Base-by-base conservation (phyloP, 2,797 vertebrate species). In the Halcyon leucocephala region DNA sequence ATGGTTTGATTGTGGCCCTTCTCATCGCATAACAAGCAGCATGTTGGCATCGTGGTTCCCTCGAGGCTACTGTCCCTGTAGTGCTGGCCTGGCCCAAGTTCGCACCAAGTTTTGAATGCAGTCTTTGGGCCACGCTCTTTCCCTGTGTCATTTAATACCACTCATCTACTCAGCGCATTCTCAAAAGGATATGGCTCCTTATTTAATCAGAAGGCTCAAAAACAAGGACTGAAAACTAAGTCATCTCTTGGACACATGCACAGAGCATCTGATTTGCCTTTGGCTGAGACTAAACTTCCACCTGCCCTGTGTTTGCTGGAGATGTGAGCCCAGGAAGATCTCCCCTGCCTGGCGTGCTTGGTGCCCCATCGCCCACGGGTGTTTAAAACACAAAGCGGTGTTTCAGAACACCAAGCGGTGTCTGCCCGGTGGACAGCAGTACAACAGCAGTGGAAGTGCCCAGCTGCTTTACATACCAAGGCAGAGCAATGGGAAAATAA, bases 311-410 rank as follows among this genome's bases (percentile, higher is more conserved):
- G 0, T 25, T 24, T 39, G 28, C 24, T 17, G 58, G 29, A 93
- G 70, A 54, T 6, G 12, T 4, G 3, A 76, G 10, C 13, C 21
- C 49, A 54, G 66, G 26, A 58, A 19, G 31, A 13, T 12, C 57
- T 49, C 33, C 89, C 41, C 52, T 54, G 48, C 29, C 13, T 37
- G 29, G 20, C 8, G 4, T 28, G 10, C 51, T 82, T 58, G 25
- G 9, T 60, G 46, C 10, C 25, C 61, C 25, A 69, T 49, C 54
- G 44, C 29, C 8, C 25, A 16, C 0, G 0, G 12, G 29, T 9
- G 2, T 39, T 83, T 57, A 46, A 79, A 64, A 51, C 3, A 4
- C 6, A 17, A 26, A 6, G 19, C 17, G 10, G 7, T 61, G n/a
- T 66, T 89, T 62, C 49, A 48, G 80, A 69, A 57, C 3, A 3